Evolutionary conservation across 2,797 vertebrate species (phyloP).

Genomic region (Phalloptychus januarius): DNA sequence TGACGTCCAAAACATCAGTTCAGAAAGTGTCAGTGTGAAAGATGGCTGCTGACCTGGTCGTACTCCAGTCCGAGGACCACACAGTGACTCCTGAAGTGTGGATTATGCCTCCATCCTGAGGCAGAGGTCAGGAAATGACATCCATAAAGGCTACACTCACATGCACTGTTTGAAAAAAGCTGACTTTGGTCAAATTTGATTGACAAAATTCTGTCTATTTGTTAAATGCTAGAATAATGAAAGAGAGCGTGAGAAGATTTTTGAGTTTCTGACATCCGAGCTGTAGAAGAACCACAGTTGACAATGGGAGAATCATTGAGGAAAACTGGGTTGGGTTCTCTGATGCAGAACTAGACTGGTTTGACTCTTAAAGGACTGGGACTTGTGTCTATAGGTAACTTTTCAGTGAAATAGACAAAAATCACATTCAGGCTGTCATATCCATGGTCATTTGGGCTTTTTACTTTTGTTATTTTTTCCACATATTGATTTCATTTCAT

Average conservation of each 20-base stretch:
- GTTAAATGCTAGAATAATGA: neutral
- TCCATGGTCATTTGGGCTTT: too few relatives aligned
- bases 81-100: neutral
- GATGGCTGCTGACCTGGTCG: neutral
- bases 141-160: neutral
- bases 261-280: neutral
- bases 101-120: neutral
- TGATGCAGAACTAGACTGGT: neutral
- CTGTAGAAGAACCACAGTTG: neutral
- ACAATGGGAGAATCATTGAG: neutral
- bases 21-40: conserved; percentile 11
- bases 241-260: neutral
- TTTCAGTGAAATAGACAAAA: neutral
- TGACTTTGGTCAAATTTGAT: neutral
- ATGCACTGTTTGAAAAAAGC: too few relatives aligned
- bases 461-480: too few relatives aligned
- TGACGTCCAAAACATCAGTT: conserved; percentile 24
- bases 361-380: too few relatives aligned
- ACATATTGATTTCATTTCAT: too few relatives aligned
- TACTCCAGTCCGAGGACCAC: neutral
- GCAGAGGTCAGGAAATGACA: neutral
- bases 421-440: neutral
- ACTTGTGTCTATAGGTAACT: neutral
- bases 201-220: neutral
- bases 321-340: neutral